Base-by-base conservation (phyloP, 2,113 vertebrate genomes). In the Phalacrocorax aristotelis region DNA sequence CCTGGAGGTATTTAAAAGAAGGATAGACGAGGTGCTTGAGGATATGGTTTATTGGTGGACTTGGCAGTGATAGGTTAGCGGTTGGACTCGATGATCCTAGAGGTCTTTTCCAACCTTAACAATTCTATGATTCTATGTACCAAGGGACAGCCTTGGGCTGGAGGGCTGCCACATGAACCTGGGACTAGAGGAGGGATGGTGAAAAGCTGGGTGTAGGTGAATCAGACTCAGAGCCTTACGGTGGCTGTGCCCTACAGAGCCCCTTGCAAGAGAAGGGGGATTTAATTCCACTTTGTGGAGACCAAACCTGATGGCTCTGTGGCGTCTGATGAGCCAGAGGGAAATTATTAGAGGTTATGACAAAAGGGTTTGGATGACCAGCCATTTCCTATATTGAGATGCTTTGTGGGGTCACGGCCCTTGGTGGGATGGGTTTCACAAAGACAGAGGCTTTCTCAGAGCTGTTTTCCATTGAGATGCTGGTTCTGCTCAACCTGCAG, bases 81-180 rank as follows among this genome's bases (percentile, higher is more conserved):
- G 38, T 38, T 38, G 38, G 38, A 38, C 38, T 38, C 38, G 38
- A 38, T 38, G 38, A 38, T 38, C 38, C 38, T 38, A 38, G 38
- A 38, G 38, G 38, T 38, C 38, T 38, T 38, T 38, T 38, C 38
- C 38, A 38, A 38, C 38, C 38, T 38, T 38, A 38, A 38, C 10
- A 11, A 38, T 38, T 38, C 38, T 38, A 38, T 38, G 38, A 38
- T 38, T 38, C 38, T 38, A 38, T 38, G 9, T 15, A 27, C 58
- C 60, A 21, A 15, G 60, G 38, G 51, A 55, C 34, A 75, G 20
- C 25, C n/a, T 26, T 30, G 1, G 3, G 27, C 20, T 58, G 26
- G 17, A 86, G 21, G 32, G 18, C 26, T 44, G 12, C 20, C 29
- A 11, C 0, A 0, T 0, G 0, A 18, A 44, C 17, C 10, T 1